phyloP scores from a whole-genome alignment of 1,140 invertebrate species.

The Drosophila auraria region DNA sequence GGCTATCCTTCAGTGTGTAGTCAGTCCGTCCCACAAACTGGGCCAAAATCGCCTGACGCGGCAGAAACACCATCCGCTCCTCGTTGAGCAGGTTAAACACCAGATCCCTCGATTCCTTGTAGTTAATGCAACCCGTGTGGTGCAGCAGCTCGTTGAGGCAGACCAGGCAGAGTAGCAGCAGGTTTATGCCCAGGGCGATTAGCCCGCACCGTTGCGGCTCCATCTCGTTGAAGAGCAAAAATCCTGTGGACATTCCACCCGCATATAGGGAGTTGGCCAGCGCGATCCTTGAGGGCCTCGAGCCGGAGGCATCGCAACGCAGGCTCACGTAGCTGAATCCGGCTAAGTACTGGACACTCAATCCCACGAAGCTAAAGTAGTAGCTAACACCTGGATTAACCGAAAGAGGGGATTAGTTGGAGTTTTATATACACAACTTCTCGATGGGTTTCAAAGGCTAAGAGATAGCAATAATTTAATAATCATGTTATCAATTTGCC shows the following conservation, averaged over 20 bases:
- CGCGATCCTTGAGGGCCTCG: slow-evolving; percentile 62
- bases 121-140: slow-evolving; percentile 62
- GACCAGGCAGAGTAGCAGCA: slow-evolving; percentile 51
- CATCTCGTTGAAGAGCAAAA: slow-evolving; percentile 77
- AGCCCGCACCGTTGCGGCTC: slow-evolving; percentile 66
- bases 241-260: slow-evolving; percentile 60
- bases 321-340: slow-evolving; percentile 73
- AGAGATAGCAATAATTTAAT: slow-evolving; percentile 1
- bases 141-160: slow-evolving; percentile 76
- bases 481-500: slow-evolving; percentile 6
- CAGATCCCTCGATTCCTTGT: slow-evolving; percentile 71
- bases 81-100: slow-evolving; percentile 79
- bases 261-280: slow-evolving; percentile 67
- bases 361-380: slow-evolving; percentile 76
- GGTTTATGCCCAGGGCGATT: slow-evolving; percentile 53
- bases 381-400: slow-evolving; percentile 63
- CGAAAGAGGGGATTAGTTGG: neutral
- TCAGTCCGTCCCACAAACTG: slow-evolving; percentile 71
- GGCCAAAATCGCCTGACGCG: slow-evolving; percentile 60
- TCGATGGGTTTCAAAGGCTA: too few relatives aligned
- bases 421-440: too few relatives aligned
- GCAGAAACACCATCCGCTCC: slow-evolving; percentile 68
- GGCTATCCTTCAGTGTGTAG: slow-evolving; percentile 52
- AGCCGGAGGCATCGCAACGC: slow-evolving; percentile 61
- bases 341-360: slow-evolving; percentile 64